These are phyloP conservation scores for Drosophila eugracilis DNA, from an alignment of 1,140 invertebrate genomes.

Conservation along the genomic window DNA sequence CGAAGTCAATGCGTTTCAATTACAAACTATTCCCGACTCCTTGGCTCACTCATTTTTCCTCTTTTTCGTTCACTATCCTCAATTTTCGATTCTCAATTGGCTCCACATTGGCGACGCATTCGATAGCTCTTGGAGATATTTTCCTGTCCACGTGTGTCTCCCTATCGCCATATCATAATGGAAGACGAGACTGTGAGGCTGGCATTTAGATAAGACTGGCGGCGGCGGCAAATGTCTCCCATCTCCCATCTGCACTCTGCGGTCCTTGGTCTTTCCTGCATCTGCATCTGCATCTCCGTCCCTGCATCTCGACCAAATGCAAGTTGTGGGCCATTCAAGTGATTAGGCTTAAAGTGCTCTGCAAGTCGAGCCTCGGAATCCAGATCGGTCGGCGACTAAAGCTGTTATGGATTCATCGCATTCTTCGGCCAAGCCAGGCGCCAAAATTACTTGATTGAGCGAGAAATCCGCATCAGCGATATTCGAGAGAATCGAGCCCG, in stretches of 20 bases:
- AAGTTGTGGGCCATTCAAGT: conserved; percentile 69
- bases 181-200: conserved; percentile 85
- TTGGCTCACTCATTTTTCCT: conserved; percentile 5
- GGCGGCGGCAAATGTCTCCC: conserved; percentile 43
- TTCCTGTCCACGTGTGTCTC: conserved; percentile 62
- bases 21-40: neutral
- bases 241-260: neutral
- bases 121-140: conserved; percentile 63
- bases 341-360: conserved; percentile 77
- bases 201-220: conserved; percentile 83
- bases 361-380: conserved; percentile 17
- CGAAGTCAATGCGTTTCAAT: neutral
- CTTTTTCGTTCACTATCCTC: conserved; percentile 17
- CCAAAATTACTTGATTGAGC: conserved; percentile 60
- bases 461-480: conserved; percentile 53
- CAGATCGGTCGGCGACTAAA: conserved; percentile 10
- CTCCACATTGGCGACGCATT: conserved; percentile 72
- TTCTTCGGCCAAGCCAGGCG: conserved; percentile 21
- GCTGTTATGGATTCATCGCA: conserved; percentile 30
- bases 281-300: no score
- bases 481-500: conserved; percentile 37
- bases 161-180: conserved; percentile 85
- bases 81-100: conserved; percentile 28
- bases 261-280: conserved; percentile 7
- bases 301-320: no score